Conservation (phyloP, 2,113 vertebrate genomes). For the Phalacrocorax pelagicus region DNA sequence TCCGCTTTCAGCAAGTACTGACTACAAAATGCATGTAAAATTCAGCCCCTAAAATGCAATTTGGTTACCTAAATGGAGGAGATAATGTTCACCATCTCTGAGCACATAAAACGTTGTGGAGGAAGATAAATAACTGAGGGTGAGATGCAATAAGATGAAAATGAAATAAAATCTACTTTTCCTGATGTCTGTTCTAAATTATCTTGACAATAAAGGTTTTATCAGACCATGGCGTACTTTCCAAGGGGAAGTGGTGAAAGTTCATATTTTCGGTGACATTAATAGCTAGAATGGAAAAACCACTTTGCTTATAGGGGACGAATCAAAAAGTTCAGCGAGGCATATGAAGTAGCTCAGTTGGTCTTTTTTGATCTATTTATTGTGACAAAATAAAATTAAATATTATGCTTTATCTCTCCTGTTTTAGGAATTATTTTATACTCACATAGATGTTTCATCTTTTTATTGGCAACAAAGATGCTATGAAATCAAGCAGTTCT, state of each 20-base stretch:
- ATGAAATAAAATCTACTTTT: background rate
- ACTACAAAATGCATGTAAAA: background rate
- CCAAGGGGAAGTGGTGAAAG: background rate
- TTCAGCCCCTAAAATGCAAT: background rate
- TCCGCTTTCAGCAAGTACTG: fast-evolving
- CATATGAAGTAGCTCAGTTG: background rate
- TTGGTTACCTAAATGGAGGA: background rate
- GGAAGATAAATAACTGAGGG: background rate
- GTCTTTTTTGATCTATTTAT: background rate
- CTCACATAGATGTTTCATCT: background rate
- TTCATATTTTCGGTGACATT: background rate
- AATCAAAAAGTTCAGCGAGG: background rate
- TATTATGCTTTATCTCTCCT: background rate
- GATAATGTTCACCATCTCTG: background rate
- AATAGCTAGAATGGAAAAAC: background rate
- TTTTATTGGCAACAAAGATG: background rate
- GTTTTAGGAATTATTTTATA: background rate
- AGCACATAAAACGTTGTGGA: background rate
- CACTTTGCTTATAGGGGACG: background rate
- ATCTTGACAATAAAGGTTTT: conserved; percentile 9
- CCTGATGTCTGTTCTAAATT: background rate
- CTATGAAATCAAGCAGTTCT: background rate
- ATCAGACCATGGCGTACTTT: background rate
- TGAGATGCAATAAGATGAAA: background rate
- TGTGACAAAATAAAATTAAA: background rate